These are phyloP conservation scores for Podiceps cristatus DNA, from an alignment of 2,113 vertebrate genomes.

Conservation along the genomic window DNA sequence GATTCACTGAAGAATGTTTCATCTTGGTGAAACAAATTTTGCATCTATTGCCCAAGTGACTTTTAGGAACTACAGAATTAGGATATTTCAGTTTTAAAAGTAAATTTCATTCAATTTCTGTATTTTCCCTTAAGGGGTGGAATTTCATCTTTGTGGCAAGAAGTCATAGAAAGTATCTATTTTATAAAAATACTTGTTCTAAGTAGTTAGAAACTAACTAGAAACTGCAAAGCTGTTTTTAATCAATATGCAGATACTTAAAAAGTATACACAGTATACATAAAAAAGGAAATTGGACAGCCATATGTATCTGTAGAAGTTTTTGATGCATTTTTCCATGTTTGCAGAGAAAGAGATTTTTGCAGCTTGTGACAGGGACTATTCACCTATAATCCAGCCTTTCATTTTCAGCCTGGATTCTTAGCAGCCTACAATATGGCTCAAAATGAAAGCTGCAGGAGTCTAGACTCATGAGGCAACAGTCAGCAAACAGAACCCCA, in stretches of 20 bases:
- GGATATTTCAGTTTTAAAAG: background rate
- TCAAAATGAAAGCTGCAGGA: background rate
- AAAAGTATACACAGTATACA: background rate
- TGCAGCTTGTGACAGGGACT: background rate
- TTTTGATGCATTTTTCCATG: background rate
- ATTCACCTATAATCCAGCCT: background rate
- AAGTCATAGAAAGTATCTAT: background rate
- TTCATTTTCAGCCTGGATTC: background rate
- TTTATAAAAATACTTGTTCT: background rate
- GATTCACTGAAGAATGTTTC: background rate
- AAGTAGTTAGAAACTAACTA: background rate
- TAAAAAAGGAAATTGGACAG: background rate
- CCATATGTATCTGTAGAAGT: background rate
- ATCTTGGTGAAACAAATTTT: background rate
- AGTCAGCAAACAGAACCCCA: background rate
- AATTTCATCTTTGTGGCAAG: background rate
- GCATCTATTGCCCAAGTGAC: background rate
- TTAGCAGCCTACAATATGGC: background rate
- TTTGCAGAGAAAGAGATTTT: background rate
- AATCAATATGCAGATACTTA: background rate
- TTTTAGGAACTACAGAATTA: background rate
- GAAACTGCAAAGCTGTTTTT: slow-evolving; percentile 1
- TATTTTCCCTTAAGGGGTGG: background rate
- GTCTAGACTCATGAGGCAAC: background rate
- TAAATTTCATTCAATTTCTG: background rate